Evolutionary conservation across 2,113 vertebrate species (phyloP), one percentile per base, ranked within the genome.

Genomic region (Paradoxurus hermaphroditus): DNA sequence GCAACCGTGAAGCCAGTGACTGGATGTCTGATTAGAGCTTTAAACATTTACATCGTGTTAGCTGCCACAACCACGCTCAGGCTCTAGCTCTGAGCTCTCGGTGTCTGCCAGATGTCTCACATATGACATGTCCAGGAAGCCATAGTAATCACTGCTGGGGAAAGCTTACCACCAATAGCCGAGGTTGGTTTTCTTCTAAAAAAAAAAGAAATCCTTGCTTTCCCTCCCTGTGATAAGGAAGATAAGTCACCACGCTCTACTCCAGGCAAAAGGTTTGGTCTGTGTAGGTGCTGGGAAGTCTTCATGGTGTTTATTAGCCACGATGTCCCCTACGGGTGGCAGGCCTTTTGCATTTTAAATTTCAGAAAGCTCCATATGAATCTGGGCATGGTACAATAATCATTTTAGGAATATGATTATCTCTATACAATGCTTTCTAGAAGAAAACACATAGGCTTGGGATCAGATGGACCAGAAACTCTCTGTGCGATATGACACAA

Each of bases 41-140:
- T 97, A 97, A 98, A 98, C 90, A 96, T 98, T 98, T 98, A 98
- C 86, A 4, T 97, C 68, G 0, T 96, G 88, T 91, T 97, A 97
- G 93, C 96, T 97, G 95, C 96, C 79, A 62, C 91, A 87, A 2
- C 86, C 94, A 16, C 4, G 86, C 98, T 98, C 93, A 77, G 96
- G 94, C 95, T 93, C 70, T n/a, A 39, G 90, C 91, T 95, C 95
- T 70, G 39, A 97, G 91, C 72, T 92, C 1, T 98, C 53, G 41
- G 75, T 75, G 65, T 65, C 72, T 89, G 87, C 92, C 49, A 89
- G 92, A 91, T 87, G 78, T 21, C 68, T 97, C 95, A 72, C 25
- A 93, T 90, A 91, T 63, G 63, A 62, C 63, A 81, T 95, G 93
- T 70, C n/a, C 41, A 70, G 86, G 68, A 72, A 70, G 46, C 41